Evolutionary conservation across 2,113 vertebrate species (phyloP).

Genomic region (Cryptomyrus ogoouensis): DNA sequence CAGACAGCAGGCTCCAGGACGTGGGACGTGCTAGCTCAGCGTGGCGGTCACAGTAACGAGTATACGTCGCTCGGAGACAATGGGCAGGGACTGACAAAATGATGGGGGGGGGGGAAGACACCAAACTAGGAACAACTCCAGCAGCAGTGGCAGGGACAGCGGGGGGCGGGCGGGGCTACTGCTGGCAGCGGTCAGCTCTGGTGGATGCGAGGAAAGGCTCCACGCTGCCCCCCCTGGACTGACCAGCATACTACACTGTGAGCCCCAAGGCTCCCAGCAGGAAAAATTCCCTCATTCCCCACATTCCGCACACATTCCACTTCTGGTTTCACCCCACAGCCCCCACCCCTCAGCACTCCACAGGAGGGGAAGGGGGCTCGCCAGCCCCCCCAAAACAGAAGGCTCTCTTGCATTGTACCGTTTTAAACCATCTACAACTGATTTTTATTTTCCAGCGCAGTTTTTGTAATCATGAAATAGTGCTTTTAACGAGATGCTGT

Average conservation of each 20-base stretch:
- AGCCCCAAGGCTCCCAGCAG: slow-evolving; percentile 39
- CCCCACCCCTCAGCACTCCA: neutral
- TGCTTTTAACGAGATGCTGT: neutral
- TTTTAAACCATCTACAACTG: neutral
- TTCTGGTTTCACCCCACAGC: slow-evolving; percentile 42
- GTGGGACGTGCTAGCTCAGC: neutral
- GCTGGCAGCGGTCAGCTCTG: slow-evolving; percentile 8
- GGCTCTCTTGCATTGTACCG: slow-evolving; percentile 14
- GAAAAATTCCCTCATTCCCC: slow-evolving; percentile 58
- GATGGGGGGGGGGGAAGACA: neutral
- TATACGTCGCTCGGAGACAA: slow-evolving; percentile 8
- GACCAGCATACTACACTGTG: neutral
- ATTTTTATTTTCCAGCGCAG: neutral
- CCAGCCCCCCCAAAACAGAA: slow-evolving; percentile 11
- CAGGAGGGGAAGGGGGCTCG: neutral
- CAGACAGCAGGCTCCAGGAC: neutral
- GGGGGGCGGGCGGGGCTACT: slow-evolving; percentile 41
- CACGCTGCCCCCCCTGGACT: slow-evolving; percentile 22
- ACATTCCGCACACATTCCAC: slow-evolving; percentile 61
- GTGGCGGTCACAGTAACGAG: neutral
- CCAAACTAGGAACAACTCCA: slow-evolving; percentile 28
- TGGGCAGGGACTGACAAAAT: slow-evolving; percentile 30
- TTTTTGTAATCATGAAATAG: neutral
- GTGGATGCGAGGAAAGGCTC: slow-evolving; percentile 3
- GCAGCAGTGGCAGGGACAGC: slow-evolving; percentile 40